Evolutionary conservation across 2,113 vertebrate species (phyloP).

Genomic region (Oreochromis niloticus): DNA sequence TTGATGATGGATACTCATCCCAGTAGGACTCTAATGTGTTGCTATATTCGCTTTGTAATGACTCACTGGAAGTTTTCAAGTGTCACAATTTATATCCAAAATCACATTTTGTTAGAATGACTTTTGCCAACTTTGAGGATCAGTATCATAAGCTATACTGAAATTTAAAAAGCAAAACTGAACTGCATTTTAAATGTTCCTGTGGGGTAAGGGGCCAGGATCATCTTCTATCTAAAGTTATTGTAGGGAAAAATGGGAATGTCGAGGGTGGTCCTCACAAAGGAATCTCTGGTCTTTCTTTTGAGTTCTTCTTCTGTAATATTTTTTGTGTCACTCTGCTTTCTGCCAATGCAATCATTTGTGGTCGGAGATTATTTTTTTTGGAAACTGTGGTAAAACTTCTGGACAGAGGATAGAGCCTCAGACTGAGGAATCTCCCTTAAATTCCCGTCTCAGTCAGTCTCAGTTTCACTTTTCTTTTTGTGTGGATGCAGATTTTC

Average conservation of each 20-base stretch:
- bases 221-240: neutral
- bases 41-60: neutral
- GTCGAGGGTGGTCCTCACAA: rapidly evolving
- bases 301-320: neutral
- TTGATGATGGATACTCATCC: neutral
- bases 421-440: neutral
- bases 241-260: neutral
- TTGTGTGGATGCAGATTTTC: conserved; percentile 73
- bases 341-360: neutral
- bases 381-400: neutral
- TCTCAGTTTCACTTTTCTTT: conserved; percentile 3
- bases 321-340: neutral
- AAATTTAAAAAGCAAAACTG: neutral
- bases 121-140: neutral
- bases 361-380: neutral
- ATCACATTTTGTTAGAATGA: neutral
- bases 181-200: neutral
- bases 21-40: neutral
- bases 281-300: neutral
- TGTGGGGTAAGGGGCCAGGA: neutral
- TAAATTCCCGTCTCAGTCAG: neutral
- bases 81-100: neutral
- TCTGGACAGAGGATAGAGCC: neutral
- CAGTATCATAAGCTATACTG: neutral
- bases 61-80: neutral